phyloP scores from a whole-genome alignment of 2,797 vertebrate species.

The Epinephelus awoara region DNA sequence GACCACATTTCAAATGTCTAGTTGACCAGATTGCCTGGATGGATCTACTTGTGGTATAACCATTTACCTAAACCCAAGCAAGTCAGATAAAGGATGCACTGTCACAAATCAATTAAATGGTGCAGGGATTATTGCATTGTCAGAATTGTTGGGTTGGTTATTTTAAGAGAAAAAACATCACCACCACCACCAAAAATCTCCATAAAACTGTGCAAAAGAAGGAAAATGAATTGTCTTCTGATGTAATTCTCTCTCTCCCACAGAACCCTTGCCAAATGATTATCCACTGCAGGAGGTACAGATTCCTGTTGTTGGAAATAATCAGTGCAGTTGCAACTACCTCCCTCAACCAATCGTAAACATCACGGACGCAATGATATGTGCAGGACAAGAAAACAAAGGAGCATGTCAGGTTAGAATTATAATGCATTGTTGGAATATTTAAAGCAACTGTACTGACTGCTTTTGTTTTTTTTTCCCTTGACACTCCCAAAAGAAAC shows the following conservation, averaged over 20 bases:
- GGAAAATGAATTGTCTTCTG: neutral
- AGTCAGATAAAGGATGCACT: too few species aligned
- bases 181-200: neutral
- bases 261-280: constrained; percentile 23
- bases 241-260: constrained; percentile 1
- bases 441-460: neutral
- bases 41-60: too few species aligned
- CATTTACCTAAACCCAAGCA: too few species aligned
- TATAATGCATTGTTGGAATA: neutral
- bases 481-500: neutral
- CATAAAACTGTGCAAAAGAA: neutral
- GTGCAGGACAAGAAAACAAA: constrained; percentile 69
- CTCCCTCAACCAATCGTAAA: accelerated
- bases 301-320: constrained; percentile 75
- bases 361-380: constrained; percentile 78
- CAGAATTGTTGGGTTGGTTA: too few species aligned
- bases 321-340: constrained; percentile 66
- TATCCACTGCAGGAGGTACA: constrained; percentile 75
- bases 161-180: too few species aligned
- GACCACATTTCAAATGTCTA: too few species aligned
- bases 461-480: neutral
- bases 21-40: too few species aligned
- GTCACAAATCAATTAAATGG: too few species aligned
- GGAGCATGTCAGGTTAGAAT: constrained; percentile 78
- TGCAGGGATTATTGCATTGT: too few species aligned